Conservation (phyloP, 2,888 invertebrate genomes). For the Isoperla grammatica region DNA sequence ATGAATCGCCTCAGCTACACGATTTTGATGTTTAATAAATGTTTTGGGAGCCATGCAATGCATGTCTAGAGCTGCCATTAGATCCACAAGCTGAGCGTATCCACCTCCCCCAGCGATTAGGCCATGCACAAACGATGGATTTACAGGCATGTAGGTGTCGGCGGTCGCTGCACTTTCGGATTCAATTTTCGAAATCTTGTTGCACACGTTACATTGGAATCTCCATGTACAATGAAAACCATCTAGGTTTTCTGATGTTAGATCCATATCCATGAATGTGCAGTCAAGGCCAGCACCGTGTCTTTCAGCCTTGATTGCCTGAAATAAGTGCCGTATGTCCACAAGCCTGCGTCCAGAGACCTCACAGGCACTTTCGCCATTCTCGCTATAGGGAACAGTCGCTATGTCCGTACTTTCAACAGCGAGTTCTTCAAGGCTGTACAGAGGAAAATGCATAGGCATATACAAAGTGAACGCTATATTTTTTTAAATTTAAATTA, state of each 20-base stretch:
- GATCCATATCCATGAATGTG: not conserved
- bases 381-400: no score
- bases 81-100: not conserved
- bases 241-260: not conserved
- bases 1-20: not conserved
- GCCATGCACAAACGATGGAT: not conserved
- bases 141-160: not conserved
- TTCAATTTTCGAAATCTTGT: no score
- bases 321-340: not conserved
- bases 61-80: not conserved
- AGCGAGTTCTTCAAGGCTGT: no score
- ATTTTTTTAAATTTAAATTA: no score
- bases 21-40: not conserved
- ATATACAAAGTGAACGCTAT: no score
- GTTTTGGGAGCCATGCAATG: not conserved
- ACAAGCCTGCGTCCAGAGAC: conserved; percentile 3
- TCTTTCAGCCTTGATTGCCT: not conserved
- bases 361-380: no score
- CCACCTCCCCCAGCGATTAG: not conserved
- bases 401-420: no score
- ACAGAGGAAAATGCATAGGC: no score
- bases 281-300: not conserved
- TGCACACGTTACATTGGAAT: not conserved
- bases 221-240: conserved; percentile 4
- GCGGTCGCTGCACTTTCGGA: not conserved